Evolutionary conservation across 2,113 vertebrate species (phyloP).

Genomic region (Malurus cyaneus): DNA sequence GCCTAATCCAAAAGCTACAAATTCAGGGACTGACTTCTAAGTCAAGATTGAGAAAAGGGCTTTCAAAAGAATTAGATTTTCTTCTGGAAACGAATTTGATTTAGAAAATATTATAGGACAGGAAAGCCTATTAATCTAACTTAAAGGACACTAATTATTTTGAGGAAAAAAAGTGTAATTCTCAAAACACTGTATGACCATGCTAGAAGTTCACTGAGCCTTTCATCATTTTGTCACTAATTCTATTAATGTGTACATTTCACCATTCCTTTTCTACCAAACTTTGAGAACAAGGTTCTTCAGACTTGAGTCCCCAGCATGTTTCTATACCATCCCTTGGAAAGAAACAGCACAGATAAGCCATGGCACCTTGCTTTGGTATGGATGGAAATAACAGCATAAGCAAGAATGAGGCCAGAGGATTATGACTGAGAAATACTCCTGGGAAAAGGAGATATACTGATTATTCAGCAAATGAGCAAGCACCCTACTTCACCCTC

Average conservation of each 20-base stretch:
- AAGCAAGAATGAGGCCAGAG: not conserved
- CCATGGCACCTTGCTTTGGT: accelerated
- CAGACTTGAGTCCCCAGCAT: not conserved
- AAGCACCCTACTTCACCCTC: not conserved
- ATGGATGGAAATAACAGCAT: not conserved
- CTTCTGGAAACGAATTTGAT: not conserved
- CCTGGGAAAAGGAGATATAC: not conserved
- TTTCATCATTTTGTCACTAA: not conserved
- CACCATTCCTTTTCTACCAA: not conserved
- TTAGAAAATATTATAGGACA: not conserved
- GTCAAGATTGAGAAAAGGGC: not conserved
- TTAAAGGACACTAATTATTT: not conserved
- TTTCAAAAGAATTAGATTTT: slow-evolving; percentile 2
- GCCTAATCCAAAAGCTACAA: not conserved
- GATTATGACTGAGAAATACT: not conserved
- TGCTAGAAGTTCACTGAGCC: not conserved
- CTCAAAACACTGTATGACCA: not conserved
- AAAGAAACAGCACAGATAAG: not conserved
- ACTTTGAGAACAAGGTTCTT: not conserved
- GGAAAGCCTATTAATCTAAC: not conserved
- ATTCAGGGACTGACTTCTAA: not conserved
- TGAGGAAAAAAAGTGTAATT: not conserved
- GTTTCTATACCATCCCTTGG: not conserved
- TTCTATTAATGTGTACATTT: not conserved
- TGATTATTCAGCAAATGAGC: not conserved